These are phyloP conservation scores for Zaprionus nigranus DNA, from an alignment of 1,140 invertebrate genomes.

Conservation along the genomic window DNA sequence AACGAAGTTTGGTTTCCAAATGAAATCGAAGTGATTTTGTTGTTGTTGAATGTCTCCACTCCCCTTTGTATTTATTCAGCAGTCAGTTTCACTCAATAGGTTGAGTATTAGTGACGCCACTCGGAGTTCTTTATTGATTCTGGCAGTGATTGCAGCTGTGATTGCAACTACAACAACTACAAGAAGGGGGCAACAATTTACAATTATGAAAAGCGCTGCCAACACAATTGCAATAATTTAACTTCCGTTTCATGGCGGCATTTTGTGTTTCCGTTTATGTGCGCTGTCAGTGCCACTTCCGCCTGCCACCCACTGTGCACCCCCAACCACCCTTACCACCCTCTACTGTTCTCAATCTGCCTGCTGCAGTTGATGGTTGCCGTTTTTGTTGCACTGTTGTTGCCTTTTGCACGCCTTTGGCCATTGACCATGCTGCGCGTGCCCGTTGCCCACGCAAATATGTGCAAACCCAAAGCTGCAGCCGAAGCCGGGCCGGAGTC, in stretches of 20 bases:
- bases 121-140: conserved; percentile 8
- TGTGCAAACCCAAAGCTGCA: conserved; percentile 23
- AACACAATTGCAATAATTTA: conserved; percentile 78
- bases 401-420: conserved; percentile 25
- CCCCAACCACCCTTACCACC: background rate
- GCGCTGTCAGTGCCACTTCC: conserved; percentile 63
- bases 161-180: conserved; percentile 11
- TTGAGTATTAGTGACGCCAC: conserved; percentile 7
- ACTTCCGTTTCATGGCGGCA: conserved; percentile 76
- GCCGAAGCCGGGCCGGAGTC: conserved; percentile 20
- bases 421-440: conserved; percentile 22
- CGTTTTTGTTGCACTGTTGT: conserved; percentile 16
- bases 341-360: conserved; percentile 56
- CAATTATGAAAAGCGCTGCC: conserved; percentile 74
- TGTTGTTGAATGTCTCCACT: background rate
- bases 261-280: conserved; percentile 75
- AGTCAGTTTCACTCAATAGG: conserved; percentile 4
- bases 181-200: conserved; percentile 48
- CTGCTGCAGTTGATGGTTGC: conserved; percentile 35
- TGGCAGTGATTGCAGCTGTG: conserved; percentile 9
- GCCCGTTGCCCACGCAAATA: conserved; percentile 24
- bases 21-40: no score
- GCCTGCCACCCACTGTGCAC: conserved; percentile 13
- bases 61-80: background rate
- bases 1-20: no score